These are phyloP conservation scores for Sylvilagus bachmani DNA, from an alignment of 2,113 vertebrate genomes.

Conservation along the genomic window DNA sequence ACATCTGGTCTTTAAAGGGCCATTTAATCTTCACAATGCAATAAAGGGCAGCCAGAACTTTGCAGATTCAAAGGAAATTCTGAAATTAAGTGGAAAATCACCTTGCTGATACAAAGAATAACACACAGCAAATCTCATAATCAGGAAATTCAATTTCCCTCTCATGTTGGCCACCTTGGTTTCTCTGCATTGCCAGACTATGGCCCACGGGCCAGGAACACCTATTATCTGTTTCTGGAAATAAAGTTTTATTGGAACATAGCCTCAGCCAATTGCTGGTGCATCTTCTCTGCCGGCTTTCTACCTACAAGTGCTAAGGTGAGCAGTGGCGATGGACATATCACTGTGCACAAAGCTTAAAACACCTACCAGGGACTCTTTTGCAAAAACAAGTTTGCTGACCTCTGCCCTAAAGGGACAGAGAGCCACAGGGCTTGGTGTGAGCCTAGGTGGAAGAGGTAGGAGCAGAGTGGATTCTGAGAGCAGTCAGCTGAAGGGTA, in stretches of 20 bases:
- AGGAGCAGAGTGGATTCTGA: fast-evolving
- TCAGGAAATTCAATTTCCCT: background rate
- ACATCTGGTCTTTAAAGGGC: background rate
- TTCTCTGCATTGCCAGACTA: background rate
- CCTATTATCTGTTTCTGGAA: background rate
- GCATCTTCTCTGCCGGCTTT: background rate
- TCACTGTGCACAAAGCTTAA: background rate
- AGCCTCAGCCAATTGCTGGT: background rate
- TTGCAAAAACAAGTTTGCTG: background rate
- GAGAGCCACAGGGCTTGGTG: background rate
- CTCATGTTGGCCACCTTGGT: background rate
- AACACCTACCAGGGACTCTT: background rate
- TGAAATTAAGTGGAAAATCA: background rate
- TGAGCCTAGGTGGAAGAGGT: background rate
- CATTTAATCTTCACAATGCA: background rate
- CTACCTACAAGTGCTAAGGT: background rate
- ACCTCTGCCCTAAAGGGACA: background rate
- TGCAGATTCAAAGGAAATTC: background rate
- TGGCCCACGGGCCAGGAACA: background rate
- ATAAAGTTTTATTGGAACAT: background rate
- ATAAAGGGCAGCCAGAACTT: background rate
- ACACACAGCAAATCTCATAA: background rate
- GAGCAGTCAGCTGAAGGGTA: background rate
- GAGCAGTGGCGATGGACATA: fast-evolving
- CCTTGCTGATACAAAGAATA: background rate